Conservation (phyloP, 2,113 vertebrate genomes). For the Hippolais icterina region DNA sequence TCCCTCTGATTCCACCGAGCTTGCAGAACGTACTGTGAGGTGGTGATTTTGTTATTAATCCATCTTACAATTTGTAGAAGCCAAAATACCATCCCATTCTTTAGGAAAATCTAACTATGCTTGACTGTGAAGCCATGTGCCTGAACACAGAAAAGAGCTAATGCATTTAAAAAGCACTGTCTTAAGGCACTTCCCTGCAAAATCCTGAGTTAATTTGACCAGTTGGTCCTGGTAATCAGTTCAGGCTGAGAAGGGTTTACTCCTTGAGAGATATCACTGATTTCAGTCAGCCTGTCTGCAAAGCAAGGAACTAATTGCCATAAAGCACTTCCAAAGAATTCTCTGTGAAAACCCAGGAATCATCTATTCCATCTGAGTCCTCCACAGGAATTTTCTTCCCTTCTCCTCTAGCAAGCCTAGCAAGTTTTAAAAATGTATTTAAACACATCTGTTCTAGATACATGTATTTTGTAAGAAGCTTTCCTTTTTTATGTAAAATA, state of each 20-base stretch:
- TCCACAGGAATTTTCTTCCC: neutral
- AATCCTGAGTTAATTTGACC: neutral
- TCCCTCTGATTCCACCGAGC: neutral
- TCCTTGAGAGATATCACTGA: neutral
- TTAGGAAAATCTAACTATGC: neutral
- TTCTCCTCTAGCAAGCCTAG: neutral
- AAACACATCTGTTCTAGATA: neutral
- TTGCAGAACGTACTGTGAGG: neutral
- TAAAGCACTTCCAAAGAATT: neutral
- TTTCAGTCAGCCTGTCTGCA: neutral
- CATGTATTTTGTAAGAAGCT: neutral
- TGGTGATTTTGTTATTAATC: neutral
- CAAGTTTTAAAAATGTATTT: neutral
- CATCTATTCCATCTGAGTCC: neutral
- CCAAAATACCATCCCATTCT: neutral
- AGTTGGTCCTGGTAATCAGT: neutral
- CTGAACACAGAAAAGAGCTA: neutral
- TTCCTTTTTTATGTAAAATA: neutral
- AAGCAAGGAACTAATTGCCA: neutral
- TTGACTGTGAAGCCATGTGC: neutral
- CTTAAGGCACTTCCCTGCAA: neutral
- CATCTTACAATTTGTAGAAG: neutral
- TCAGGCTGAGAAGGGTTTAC: neutral
- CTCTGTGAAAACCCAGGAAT: neutral
- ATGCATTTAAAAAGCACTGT: accelerated